These are phyloP conservation scores for Neosilurus mollespiculum DNA, from an alignment of 2,797 vertebrate genomes.

Conservation along the genomic window DNA sequence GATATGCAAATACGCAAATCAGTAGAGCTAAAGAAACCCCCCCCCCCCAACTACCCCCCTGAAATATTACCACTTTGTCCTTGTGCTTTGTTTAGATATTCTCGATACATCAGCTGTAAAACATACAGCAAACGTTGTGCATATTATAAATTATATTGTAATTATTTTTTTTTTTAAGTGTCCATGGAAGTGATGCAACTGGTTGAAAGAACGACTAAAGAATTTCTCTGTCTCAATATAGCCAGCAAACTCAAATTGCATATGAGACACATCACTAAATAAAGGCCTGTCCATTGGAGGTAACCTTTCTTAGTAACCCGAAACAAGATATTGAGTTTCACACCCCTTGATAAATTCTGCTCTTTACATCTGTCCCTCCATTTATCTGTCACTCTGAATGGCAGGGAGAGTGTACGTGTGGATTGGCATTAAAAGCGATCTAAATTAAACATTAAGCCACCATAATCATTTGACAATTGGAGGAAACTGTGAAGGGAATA, in stretches of 20 bases:
- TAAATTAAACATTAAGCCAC: no score
- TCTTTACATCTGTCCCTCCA: slow-evolving; percentile 72
- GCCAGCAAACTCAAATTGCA: slow-evolving; percentile 58
- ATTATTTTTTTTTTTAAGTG: slow-evolving; percentile 25
- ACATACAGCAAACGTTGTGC: not conserved
- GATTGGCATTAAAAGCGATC: not conserved
- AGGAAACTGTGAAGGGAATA: not conserved
- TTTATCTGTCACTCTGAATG: slow-evolving; percentile 64
- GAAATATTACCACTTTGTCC: not conserved
- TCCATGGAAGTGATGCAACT: slow-evolving; percentile 72
- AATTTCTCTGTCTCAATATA: slow-evolving; percentile 64
- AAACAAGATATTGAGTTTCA: slow-evolving; percentile 73
- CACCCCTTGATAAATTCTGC: slow-evolving; percentile 63
- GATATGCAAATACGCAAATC: slow-evolving; percentile 12
- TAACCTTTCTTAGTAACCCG: slow-evolving; percentile 69
- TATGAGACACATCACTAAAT: slow-evolving; percentile 69
- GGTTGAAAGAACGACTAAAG: slow-evolving; percentile 64
- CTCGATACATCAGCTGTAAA: not conserved
- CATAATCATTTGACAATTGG: not conserved
- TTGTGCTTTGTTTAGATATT: not conserved
- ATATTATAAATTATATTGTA: not conserved
- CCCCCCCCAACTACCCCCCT: not conserved
- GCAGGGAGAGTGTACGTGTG: slow-evolving; percentile 21
- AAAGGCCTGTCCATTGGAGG: slow-evolving; percentile 72
- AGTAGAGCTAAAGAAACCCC: no score